These are phyloP conservation scores for cattle (Bos taurus) DNA, from an alignment of 2,113 vertebrate species.

Conservation along the genomic window ARS-UCD2.0 NC_037328.1:28212501-28213000, in stretches of 20 bases:
- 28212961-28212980: not conserved
- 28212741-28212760: not conserved
- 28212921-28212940: not conserved
- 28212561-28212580: not conserved
- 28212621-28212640: not conserved
- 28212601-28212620: not conserved
- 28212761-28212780: not conserved
- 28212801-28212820: not conserved
- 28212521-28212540: not conserved
- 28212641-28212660: not conserved
- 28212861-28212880: not conserved
- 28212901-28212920: not conserved
- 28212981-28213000: not conserved
- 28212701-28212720: not conserved
- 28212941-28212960: not conserved
- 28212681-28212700: not conserved
- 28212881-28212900: not conserved
- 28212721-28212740: not conserved
- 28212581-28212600: not conserved
- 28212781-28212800: not conserved
- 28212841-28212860: not conserved
- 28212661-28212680: fast-evolving
- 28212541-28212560: not conserved
- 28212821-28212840: not conserved
- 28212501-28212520: not conserved